Conservation (phyloP, 2,888 invertebrate species). For the Lithophane ornitopus region DNA sequence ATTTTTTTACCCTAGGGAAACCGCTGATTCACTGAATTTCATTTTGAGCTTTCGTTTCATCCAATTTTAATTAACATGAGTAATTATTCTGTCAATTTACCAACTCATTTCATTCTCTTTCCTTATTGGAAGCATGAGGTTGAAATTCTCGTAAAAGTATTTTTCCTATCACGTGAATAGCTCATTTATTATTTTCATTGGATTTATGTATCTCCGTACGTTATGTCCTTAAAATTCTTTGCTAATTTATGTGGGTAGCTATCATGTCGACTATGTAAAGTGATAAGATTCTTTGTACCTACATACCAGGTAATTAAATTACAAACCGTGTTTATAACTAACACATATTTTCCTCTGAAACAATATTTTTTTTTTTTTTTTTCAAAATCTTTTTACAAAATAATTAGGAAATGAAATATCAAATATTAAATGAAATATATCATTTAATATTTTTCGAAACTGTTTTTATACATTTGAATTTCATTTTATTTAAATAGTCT, state of each 20-base stretch:
- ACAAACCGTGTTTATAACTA: conserved; percentile 19
- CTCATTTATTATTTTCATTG: conserved; percentile 41
- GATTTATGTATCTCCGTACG: conserved; percentile 34
- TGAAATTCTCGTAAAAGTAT: conserved; percentile 29
- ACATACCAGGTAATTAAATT: conserved; percentile 52
- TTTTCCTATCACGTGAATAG: conserved; percentile 45
- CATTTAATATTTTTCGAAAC: neutral
- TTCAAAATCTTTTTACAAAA: too few species aligned
- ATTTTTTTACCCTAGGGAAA: neutral
- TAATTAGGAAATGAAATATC: too few species aligned
- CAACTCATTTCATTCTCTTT: conserved; percentile 23
- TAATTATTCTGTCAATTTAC: conserved; percentile 12
- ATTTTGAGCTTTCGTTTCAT: neutral
- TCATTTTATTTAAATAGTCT: neutral
- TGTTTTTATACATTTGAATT: neutral
- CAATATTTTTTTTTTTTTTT: conserved; percentile 12
- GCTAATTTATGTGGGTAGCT: conserved; percentile 64
- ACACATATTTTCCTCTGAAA: neutral
- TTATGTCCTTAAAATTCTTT: conserved; percentile 66
- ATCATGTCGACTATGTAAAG: conserved; percentile 37
- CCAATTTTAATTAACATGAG: conserved; percentile 29
- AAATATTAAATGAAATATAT: too few species aligned
- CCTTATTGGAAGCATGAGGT: conserved; percentile 15
- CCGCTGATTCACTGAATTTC: neutral
- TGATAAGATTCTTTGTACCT: conserved; percentile 38